Percentiles rank a stretch among this genome's conserved stretches.
Evolutionary conservation across 2,888 invertebrate species (phyloP).

Genomic region (Eucera pruinosa): DNA sequence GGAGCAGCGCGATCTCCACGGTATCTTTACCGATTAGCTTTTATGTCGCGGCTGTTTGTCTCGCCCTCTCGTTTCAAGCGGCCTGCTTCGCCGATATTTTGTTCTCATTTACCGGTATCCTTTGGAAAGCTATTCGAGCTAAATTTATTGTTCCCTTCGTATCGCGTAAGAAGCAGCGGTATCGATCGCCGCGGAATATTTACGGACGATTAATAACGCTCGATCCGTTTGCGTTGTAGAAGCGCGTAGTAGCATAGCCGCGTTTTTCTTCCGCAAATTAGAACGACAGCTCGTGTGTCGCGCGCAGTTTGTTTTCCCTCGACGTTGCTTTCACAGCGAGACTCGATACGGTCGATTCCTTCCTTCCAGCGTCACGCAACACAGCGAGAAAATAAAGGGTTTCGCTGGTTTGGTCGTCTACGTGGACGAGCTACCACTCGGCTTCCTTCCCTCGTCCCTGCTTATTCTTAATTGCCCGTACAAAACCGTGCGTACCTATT

Average conservation of each 20-base stretch:
- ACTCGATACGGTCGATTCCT: conserved; percentile 33
- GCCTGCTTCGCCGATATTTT: conserved; percentile 4
- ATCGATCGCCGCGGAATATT: conserved; percentile 55
- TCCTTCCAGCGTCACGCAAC: conserved; percentile 45
- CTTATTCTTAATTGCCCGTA: conserved; percentile 50
- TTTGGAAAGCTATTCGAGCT: conserved; percentile 41
- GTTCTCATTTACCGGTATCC: conserved; percentile 24
- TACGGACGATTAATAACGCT: conserved; percentile 55
- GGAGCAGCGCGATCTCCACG: conserved; percentile 11
- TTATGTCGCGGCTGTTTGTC: neutral
- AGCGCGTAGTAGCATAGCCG: conserved; percentile 5
- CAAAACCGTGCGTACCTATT: conserved; percentile 52
- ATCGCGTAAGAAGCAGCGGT: conserved; percentile 37
- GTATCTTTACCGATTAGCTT: neutral
- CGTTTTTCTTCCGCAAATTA: conserved; percentile 40
- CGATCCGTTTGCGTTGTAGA: conserved; percentile 40
- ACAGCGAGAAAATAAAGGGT: conserved; percentile 45
- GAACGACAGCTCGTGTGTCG: conserved; percentile 36
- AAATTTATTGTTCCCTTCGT: conserved; percentile 55
- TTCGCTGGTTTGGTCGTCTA: conserved; percentile 38
- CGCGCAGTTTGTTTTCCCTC: conserved; percentile 43
- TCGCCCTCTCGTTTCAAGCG: neutral
- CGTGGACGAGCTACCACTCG: conserved; percentile 12
- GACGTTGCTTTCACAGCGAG: neutral
- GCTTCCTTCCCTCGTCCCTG: conserved; percentile 1